Base-by-base conservation (phyloP, 2,113 vertebrate species). In the Myrmophylax atrothorax region DNA sequence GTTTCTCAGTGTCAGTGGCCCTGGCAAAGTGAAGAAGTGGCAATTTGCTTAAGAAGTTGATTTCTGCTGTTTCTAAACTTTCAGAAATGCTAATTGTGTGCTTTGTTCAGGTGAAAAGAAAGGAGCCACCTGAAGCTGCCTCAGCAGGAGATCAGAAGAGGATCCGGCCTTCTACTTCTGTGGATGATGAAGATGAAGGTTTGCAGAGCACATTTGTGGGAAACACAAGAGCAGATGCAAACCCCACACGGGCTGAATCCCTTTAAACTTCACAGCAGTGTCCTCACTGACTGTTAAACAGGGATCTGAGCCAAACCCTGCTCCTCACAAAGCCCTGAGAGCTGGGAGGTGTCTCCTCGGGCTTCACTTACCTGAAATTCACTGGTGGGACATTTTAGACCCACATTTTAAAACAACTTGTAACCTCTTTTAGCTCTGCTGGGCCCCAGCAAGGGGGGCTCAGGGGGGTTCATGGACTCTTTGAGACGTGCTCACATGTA, bases 121-220 rank as follows among this genome's bases (percentile, higher is more conserved):
- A 99, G 97, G 99, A 99, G 76, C 99, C 99, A 5, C 99, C 99
- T 3, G 99, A 99, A 91, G 91, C 98, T 5, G 97, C 98, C 50
- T 96, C 98, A 2, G 96, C 98, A 0, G 98, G 98, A 28, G 99
- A 99, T 96, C 99, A 98, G 97, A 99, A 99, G 96, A 98, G 99
- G 86, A 98, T 99, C 29, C 98, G 99, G 55, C 99, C 99, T 22
- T 99, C 99, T 4, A 98, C 99, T 24, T 99, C 99, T 1, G 98
- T 98, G 8, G 99, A 99, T 20, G 99, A 99, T 89, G 99, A 99
- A 94, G 99, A 99, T 73, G 99, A 99, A 99, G 99, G 99, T 99
- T 68, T 40, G 97, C 24, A 62, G 49, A 87, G 63, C 72, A 40
- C 81, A 47, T 91, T 95, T 96, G 88, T 93, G 94, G 87, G 69